A percentile compares a stretch with the other conserved stretches of the same genome.
These are phyloP conservation scores for Epinephelus awoara DNA, from an alignment of 2,797 vertebrate species.

Conservation along the genomic window DNA sequence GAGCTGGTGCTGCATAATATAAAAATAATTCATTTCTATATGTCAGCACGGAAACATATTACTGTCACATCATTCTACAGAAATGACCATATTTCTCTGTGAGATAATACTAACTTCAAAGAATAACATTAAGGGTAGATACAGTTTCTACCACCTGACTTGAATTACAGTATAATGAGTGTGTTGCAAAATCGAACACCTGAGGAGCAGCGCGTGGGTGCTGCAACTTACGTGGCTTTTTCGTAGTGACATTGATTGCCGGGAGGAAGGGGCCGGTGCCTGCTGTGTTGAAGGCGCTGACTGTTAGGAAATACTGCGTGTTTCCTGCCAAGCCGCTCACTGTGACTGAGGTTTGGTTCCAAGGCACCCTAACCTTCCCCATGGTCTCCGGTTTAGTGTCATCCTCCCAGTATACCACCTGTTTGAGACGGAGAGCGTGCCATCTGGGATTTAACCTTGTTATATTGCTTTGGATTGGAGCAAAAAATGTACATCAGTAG, in stretches of 20 bases:
- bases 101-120: constrained; percentile 21
- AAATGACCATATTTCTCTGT: constrained; percentile 19
- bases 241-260: constrained; percentile 94
- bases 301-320: constrained; percentile 90
- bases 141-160: background rate
- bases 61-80: constrained; percentile 28
- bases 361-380: constrained; percentile 90
- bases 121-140: constrained; percentile 2
- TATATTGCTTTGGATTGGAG: constrained; percentile 7
- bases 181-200: constrained; percentile 33
- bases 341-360: constrained; percentile 91
- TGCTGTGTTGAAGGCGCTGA: constrained; percentile 95
- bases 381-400: constrained; percentile 93
- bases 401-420: constrained; percentile 96
- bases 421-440: constrained; percentile 38
- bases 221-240: constrained; percentile 92
- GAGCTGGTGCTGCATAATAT: constrained; percentile 89
- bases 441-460: constrained; percentile 6
- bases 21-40: constrained; percentile 49
- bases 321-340: constrained; percentile 90
- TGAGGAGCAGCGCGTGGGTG: background rate
- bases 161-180: constrained; percentile 25
- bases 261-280: constrained; percentile 92
- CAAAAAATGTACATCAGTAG: constrained; percentile 10
- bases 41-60: constrained; percentile 44